Percentiles rank a stretch among this genome's conserved stretches.
Evolutionary conservation across 2,113 vertebrate species (phyloP).

Genomic region (Perca schrenkii): DNA sequence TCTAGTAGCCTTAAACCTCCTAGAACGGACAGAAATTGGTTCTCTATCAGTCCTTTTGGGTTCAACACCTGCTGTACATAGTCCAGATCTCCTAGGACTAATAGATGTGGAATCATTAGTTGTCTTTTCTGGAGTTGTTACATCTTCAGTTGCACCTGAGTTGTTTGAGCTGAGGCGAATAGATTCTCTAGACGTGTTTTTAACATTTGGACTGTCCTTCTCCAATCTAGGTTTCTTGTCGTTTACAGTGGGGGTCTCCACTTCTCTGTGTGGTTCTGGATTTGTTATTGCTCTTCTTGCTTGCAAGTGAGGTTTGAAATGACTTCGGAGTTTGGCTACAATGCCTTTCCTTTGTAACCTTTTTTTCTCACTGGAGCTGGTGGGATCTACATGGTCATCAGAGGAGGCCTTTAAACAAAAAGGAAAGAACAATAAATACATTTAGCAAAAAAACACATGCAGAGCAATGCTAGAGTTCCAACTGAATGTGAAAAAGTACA

Average conservation of each 20-base stretch:
- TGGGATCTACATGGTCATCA: background rate
- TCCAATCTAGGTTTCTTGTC: slow-evolving; percentile 22
- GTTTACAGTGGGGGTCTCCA: background rate
- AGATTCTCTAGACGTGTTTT: background rate
- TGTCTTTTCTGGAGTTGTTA: background rate
- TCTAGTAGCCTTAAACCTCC: background rate
- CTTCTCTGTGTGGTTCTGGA: background rate
- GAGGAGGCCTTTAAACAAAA: slow-evolving; percentile 36
- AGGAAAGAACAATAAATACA: background rate
- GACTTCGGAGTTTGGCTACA: slow-evolving; percentile 47
- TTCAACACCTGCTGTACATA: background rate
- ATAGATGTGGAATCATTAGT: background rate
- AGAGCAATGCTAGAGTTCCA: background rate
- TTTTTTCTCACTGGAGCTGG: slow-evolving; percentile 21
- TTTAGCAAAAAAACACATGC: background rate
- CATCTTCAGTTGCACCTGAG: background rate
- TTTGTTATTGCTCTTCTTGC: slow-evolving; percentile 11
- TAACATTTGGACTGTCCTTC: background rate
- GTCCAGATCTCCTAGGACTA: background rate
- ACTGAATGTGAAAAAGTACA: too few relatives aligned
- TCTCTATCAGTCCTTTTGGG: background rate
- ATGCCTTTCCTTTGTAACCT: slow-evolving; percentile 17
- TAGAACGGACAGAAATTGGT: background rate
- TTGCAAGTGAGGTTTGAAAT: slow-evolving; percentile 37
- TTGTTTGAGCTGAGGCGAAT: background rate